These are phyloP conservation scores for Tuberolachnus salignus DNA, from an alignment of 2,888 invertebrate genomes.

Conservation along the genomic window DNA sequence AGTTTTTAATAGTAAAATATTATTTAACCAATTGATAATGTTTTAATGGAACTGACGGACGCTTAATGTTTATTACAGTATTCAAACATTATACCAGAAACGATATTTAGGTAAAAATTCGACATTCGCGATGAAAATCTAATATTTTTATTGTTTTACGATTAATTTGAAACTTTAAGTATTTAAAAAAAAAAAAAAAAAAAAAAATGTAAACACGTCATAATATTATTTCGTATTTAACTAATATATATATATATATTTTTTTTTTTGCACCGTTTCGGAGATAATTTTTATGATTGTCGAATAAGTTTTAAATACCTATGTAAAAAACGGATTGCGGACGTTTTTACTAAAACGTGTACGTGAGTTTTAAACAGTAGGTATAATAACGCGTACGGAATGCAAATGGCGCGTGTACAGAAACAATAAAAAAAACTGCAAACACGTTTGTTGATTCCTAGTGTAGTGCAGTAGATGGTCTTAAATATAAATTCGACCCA, in stretches of 20 bases:
- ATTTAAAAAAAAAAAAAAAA: too few relatives aligned
- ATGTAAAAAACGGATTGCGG: conserved; percentile 27
- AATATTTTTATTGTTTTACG: too few relatives aligned
- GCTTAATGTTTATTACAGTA: too few relatives aligned
- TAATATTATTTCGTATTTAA: too few relatives aligned
- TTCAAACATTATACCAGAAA: too few relatives aligned
- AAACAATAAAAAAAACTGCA: not conserved
- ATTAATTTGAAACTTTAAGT: too few relatives aligned
- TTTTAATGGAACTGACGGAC: too few relatives aligned
- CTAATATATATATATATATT: not conserved
- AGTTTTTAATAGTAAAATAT: too few relatives aligned
- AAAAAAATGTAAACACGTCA: too few relatives aligned
- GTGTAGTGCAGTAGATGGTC: not conserved
- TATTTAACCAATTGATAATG: too few relatives aligned
- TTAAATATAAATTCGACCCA: conserved; percentile 26
- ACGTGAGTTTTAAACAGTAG: conserved; percentile 31
- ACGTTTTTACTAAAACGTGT: conserved; percentile 23
- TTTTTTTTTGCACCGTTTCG: not conserved
- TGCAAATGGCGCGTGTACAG: conserved; percentile 39
- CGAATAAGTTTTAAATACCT: not conserved
- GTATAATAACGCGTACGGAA: conserved; percentile 2
- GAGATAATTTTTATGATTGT: not conserved
- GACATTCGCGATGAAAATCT: too few relatives aligned
- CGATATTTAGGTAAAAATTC: too few relatives aligned
- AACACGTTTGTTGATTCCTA: conserved; percentile 31